Base-by-base conservation (phyloP, 2,113 vertebrate genomes). In the Esox niger region DNA sequence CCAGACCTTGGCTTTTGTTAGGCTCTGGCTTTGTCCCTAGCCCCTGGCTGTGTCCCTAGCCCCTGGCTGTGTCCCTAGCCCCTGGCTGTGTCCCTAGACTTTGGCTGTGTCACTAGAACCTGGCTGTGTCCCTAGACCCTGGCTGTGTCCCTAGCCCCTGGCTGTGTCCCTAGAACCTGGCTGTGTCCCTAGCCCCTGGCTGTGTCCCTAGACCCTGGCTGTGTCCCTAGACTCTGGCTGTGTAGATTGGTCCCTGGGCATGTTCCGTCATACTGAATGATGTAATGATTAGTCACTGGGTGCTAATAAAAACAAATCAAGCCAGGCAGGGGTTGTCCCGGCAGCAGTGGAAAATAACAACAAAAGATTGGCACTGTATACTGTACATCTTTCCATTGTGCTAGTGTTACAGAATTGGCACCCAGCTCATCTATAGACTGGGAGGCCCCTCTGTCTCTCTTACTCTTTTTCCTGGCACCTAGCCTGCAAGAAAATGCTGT, bases 281-380 rank as follows among this genome's bases (percentile, higher is more conserved):
- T 74, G 84, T 85, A 77, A 84, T 84, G 78, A 77, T 74, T 84
- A 64, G 78, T 49, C 57, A 66, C 25, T 54, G 20, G 74, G 55
- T 71, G 55, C 74, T 76, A 76, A 64, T 74, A 68, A 83, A 86
- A 83, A 83, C 74, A 83, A 62, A 56, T 11, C 54, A 62, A 56
- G 13, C 54, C 75, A n/a, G n/a, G n/a, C 33, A 30, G 29, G 70
- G 71, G 47, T 56, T 87, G 83, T 77, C 71, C 83, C 11, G 13
- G 38, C 38, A 82, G 38, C 21, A 3, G 10, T 79, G 66, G 67
- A 79, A 81, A 84, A 58, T 33, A 54, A 13, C 17, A 81, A 66
- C 60, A 30, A 64, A 60, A 79, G 68, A 47, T 78, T 73, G 69
- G 62, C 75, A 73, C 57, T 25, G 8, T 47, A 47, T 70, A 17